Base-by-base conservation (phyloP, 2,113 vertebrate genomes). In the Epinephelus fuscoguttatus region DNA sequence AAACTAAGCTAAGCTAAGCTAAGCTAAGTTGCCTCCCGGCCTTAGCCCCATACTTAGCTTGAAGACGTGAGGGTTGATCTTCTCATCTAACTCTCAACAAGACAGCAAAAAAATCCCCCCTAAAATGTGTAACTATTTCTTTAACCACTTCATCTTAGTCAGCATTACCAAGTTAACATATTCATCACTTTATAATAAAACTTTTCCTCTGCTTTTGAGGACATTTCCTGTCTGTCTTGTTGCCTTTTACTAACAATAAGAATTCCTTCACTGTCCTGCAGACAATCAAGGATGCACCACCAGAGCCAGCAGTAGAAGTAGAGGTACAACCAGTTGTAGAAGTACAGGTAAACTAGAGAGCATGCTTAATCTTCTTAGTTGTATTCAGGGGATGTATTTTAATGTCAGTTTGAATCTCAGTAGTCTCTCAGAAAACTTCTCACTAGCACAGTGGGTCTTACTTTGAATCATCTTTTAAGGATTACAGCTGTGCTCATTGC, bases 181-280 rank as follows among this genome's bases (percentile, higher is more conserved):
- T 25, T 7, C 23, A 68, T 21, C 19, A 2, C 40, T 57, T 18
- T 9, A 60, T 55, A 6, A 49, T 68, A 17, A 30, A n/a, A 3
- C 23, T 3, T 52, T 23, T 37, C 42, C 23, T 56, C 0, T 64
- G 4, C 25, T 70, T 37, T 19, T 30, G 6, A 69, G 18, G 25
- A 30, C 30, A 50, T 75, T 52, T 72, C 0, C 5, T 70, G 49
- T 74, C 9, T 69, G 23, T 55, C 42, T 53, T 37, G 6, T 23
- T 69, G 53, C 25, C 62, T 78, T 81, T 33, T 23, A 72, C 80
- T 74, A 70, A 82, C 83, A 81, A 13, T 27, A 72, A 40, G 0
- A 76, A 61, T 63, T 66, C 64, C 70, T 75, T 75, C 8, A 63
- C 57, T 86, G 70, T 88, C 63, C 84, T 66, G 70, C 90, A 92